Evolutionary conservation across 2,888 invertebrate genomes (phyloP), one percentile per base, ranked within the genome.

Genomic region (Agriopis leucophaearia): DNA sequence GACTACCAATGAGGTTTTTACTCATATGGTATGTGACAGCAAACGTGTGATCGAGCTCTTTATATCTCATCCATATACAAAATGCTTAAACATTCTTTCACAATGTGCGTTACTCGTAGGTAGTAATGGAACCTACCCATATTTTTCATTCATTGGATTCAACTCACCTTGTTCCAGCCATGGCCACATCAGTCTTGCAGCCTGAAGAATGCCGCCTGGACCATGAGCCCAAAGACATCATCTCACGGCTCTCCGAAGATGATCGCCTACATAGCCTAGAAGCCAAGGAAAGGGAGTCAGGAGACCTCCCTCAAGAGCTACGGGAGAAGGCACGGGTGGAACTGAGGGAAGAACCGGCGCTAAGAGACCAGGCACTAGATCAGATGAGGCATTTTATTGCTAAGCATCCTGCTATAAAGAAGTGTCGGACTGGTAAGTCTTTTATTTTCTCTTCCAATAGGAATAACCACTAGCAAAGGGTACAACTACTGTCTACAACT

Each of bases 371-470:
- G 76, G 96, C 97, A 0, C 81, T 98, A 78, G 91, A 95, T 12
- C 97, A 97, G 83, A 95, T 98, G 92, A 94, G 97, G 61, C 96
- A 97, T 76, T 98, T 97, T 95, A 97, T 98, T 73, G 92, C 94
- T 57, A 97, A 97, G 86, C 97, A 98, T 90, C 96, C 97, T 0
- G 95, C 96, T 64, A 98, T 98, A 74, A 96, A 95, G 79, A 96
- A 95, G 79, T 98, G 98, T 86, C 95, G 98, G 71, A 97, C 97
- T 72, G 96, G 96, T 96, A 80, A 86, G 87, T 72, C 50, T 47
- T 66, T 50, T 35, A 69, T 13, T 74, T 8, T 18, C 12, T 48
- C 10, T 18, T 27, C 48, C 38, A 8, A 5, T 38, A 38, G 38
- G 8, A 38, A 9, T 3, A 27, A 27, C 27, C 27, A 27, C 27